These are phyloP conservation scores for Cossypha niveicapilla DNA, from an alignment of 2,797 vertebrate genomes.

Conservation along the genomic window DNA sequence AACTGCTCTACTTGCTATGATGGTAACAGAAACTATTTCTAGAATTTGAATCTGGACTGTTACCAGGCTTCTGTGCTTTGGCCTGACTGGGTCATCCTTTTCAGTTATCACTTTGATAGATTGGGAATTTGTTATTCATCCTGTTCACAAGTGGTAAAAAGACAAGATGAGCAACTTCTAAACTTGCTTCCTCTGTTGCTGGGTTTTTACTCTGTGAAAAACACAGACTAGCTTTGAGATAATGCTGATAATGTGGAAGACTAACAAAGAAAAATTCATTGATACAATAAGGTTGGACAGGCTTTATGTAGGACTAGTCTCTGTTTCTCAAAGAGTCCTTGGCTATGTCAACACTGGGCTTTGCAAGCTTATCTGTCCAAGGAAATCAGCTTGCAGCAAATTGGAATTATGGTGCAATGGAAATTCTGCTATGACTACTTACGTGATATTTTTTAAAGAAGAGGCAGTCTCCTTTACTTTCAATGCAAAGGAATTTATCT, in stretches of 20 bases:
- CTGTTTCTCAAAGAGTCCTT: background rate
- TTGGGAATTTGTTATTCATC: background rate
- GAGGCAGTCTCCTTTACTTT: background rate
- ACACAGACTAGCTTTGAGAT: background rate
- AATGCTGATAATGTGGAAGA: background rate
- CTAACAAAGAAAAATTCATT: background rate
- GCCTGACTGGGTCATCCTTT: background rate
- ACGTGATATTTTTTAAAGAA: background rate
- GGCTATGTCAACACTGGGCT: background rate
- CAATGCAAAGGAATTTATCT: background rate
- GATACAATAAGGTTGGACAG: background rate
- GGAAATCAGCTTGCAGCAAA: background rate
- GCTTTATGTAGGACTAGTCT: background rate
- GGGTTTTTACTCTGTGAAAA: background rate
- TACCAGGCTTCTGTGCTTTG: background rate
- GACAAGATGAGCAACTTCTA: background rate
- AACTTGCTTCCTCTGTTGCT: background rate
- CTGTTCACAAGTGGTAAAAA: background rate
- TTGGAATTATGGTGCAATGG: background rate
- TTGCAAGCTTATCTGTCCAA: background rate
- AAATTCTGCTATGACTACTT: background rate
- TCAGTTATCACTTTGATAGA: background rate
- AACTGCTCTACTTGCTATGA: background rate
- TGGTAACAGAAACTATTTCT: background rate
- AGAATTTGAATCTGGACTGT: background rate